These are phyloP conservation scores for Chironex yamaguchii DNA, from an alignment of 30 jellyfish, hydroid and myxozoan genomes.

Conservation along the genomic window DNA sequence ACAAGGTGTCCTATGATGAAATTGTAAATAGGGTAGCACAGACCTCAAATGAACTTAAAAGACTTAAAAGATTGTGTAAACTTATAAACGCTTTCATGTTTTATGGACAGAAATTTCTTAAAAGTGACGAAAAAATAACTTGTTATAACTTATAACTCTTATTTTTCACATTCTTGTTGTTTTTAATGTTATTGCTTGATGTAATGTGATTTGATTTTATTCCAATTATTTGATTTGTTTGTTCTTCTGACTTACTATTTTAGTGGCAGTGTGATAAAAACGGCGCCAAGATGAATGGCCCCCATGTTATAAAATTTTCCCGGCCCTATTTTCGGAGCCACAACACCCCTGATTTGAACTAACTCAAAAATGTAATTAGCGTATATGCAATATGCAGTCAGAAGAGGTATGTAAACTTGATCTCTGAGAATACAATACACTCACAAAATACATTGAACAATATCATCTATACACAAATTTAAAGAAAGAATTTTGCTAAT, in stretches of 20 bases:
- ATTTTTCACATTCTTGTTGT: too few species aligned
- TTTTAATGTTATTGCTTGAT: too few species aligned
- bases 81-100: neutral
- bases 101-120: neutral
- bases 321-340: neutral
- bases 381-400: too few species aligned
- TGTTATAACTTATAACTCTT: too few species aligned
- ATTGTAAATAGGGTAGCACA: conserved; percentile 40
- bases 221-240: too few species aligned
- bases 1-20: neutral
- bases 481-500: too few species aligned
- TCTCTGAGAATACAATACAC: too few species aligned
- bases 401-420: too few species aligned
- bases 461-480: too few species aligned
- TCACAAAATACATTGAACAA: too few species aligned
- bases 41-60: conserved; percentile 40
- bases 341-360: neutral
- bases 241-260: neutral
- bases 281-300: neutral
- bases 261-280: neutral
- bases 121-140: neutral
- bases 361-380: too few species aligned
- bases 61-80: conserved; percentile 13
- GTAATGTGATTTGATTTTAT: too few species aligned
- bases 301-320: neutral